Conservation (phyloP, 2,113 vertebrate species). For the Madoqua kirkii region DNA sequence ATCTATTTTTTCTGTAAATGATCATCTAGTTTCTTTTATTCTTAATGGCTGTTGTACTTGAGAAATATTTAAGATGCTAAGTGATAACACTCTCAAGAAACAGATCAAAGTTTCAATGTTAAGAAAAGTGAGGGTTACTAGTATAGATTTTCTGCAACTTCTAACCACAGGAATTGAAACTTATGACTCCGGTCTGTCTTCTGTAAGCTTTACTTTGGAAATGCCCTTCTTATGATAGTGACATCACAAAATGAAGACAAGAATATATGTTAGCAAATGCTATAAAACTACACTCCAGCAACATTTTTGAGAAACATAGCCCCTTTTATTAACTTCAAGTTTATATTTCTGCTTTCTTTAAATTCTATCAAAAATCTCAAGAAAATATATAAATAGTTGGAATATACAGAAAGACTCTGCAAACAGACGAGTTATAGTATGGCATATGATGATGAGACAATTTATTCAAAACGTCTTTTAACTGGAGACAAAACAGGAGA, state of each 20-base stretch:
- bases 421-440: background rate
- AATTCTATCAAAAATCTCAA: too few relatives aligned
- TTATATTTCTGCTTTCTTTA: too few relatives aligned
- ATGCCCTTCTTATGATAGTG: constrained; percentile 32
- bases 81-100: too few relatives aligned
- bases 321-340: background rate
- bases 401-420: constrained; percentile 64
- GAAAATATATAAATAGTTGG: constrained; percentile 20
- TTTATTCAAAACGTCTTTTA: constrained; percentile 73
- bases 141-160: background rate
- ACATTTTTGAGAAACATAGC: constrained; percentile 49
- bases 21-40: rapidly evolving
- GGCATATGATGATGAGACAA: constrained; percentile 62
- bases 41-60: too few relatives aligned
- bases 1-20: background rate
- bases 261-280: constrained; percentile 69
- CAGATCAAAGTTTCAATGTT: too few relatives aligned
- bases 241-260: constrained; percentile 44
- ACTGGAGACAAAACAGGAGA: constrained; percentile 67
- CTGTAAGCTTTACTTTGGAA: constrained; percentile 38
- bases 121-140: too few relatives aligned
- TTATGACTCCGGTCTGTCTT: background rate
- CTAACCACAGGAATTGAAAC: background rate
- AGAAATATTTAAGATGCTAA: too few relatives aligned
- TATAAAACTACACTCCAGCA: constrained; percentile 70